Conservation (phyloP, 2,888 invertebrate species). For the Zygogramma bicolorata region DNA sequence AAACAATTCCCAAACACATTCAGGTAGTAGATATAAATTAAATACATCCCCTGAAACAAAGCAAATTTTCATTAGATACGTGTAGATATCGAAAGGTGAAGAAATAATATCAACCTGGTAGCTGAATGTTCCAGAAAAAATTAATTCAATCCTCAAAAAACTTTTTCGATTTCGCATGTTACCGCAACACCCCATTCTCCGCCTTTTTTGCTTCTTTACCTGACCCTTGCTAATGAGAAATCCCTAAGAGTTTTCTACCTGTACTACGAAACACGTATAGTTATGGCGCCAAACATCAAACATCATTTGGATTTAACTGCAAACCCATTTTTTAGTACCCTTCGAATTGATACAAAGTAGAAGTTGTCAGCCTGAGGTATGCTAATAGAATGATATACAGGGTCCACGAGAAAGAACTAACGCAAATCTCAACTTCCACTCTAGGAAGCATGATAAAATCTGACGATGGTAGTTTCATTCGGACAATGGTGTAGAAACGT, state of each 20-base stretch:
- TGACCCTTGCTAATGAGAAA: slow-evolving; percentile 61
- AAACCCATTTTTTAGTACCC: slow-evolving; percentile 28
- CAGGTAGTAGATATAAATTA: too few species aligned
- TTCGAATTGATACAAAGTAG: slow-evolving; percentile 36
- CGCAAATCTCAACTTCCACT: too few species aligned
- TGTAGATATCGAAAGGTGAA: neutral
- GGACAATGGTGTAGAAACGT: too few species aligned
- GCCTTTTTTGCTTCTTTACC: slow-evolving; percentile 55
- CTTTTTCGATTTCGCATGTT: slow-evolving; percentile 59
- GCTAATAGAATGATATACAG: neutral
- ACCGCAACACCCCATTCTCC: slow-evolving; percentile 50
- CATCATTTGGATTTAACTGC: slow-evolving; percentile 34
- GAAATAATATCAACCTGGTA: neutral
- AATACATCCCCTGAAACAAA: too few species aligned
- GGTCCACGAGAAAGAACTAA: neutral
- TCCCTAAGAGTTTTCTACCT: slow-evolving; percentile 56
- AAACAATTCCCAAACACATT: too few species aligned
- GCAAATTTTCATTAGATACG: too few species aligned
- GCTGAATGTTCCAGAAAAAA: slow-evolving; percentile 31
- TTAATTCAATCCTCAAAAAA: slow-evolving; percentile 53
- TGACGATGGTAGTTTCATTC: too few species aligned
- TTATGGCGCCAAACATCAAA: slow-evolving; percentile 54
- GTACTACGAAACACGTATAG: slow-evolving; percentile 48
- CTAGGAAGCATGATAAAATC: too few species aligned
- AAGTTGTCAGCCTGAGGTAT: neutral